A percentile compares a stretch with the other conserved stretches of the same genome.
Evolutionary conservation across 2,797 vertebrate genomes (phyloP).

Genomic region (Pitangus sulphuratus): DNA sequence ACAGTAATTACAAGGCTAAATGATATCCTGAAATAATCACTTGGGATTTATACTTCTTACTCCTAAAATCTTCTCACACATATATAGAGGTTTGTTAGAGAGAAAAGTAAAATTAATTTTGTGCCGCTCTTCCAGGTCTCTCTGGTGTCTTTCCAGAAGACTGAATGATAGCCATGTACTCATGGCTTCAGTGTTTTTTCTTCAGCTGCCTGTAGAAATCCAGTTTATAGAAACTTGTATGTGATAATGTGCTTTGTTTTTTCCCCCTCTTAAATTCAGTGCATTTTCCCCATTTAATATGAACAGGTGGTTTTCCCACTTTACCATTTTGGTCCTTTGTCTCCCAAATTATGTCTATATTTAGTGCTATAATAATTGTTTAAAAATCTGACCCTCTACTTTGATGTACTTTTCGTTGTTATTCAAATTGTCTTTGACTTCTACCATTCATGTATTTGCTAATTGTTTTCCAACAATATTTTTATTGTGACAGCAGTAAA

Average conservation of each 20-base stretch:
- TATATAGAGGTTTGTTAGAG: not conserved
- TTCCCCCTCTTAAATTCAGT: not conserved
- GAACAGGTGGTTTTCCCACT: not conserved
- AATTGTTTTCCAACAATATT: not conserved
- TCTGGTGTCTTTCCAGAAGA: not conserved
- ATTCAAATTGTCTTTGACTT: not conserved
- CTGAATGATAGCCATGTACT: not conserved
- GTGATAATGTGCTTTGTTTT: not conserved
- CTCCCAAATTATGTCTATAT: not conserved
- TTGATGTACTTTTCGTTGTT: not conserved
- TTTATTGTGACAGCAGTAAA: not conserved
- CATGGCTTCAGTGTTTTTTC: not conserved
- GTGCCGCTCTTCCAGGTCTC: not conserved
- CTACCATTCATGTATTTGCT: not conserved
- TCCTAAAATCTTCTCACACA: conserved; percentile 19
- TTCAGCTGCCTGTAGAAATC: not conserved
- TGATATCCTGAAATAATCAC: conserved; percentile 46
- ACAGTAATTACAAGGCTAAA: conserved; percentile 52
- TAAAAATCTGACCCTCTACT: not conserved
- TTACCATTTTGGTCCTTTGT: not conserved
- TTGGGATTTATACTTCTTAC: conserved; percentile 22
- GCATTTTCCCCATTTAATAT: not conserved
- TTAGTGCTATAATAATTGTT: not conserved
- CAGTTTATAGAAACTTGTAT: not conserved
- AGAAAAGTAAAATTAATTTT: not conserved